Percentiles rank a stretch among this genome's conserved stretches.
Evolutionary conservation across 2,113 vertebrate species (phyloP).

Genomic region (Pelmatolapia mariae): DNA sequence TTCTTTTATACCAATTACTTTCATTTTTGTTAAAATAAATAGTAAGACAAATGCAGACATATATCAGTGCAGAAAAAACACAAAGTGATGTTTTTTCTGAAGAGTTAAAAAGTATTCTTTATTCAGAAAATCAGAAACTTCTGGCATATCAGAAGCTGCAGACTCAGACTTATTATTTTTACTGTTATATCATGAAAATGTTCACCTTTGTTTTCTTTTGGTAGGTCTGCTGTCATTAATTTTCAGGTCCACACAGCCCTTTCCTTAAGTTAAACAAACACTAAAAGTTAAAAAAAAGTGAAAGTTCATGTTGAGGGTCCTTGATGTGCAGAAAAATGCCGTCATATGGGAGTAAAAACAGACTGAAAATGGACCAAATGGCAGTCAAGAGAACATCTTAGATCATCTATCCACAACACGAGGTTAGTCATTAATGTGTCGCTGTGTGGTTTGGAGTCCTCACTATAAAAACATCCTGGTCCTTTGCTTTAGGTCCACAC

Average conservation of each 20-base stretch:
- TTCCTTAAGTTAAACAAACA: background rate
- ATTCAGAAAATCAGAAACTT: background rate
- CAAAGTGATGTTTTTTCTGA: background rate
- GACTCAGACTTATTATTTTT: background rate
- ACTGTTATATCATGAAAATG: background rate
- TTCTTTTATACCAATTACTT: accelerated
- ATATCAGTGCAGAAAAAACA: background rate
- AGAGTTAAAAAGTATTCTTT: background rate
- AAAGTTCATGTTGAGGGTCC: background rate
- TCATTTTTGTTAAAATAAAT: background rate
- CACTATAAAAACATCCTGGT: background rate
- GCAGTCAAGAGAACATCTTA: background rate
- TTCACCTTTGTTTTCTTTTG: background rate
- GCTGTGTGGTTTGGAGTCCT: background rate
- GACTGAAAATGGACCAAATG: background rate
- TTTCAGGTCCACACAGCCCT: background rate
- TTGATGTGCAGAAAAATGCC: background rate
- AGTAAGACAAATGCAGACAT: background rate
- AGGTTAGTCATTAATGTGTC: background rate
- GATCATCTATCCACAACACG: background rate
- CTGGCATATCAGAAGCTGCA: background rate
- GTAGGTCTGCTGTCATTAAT: background rate
- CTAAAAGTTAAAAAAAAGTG: background rate
- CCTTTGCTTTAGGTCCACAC: background rate
- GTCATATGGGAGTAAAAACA: background rate